Conservation (phyloP, 2,888 invertebrate genomes). For the Chironomus tentans region DNA sequence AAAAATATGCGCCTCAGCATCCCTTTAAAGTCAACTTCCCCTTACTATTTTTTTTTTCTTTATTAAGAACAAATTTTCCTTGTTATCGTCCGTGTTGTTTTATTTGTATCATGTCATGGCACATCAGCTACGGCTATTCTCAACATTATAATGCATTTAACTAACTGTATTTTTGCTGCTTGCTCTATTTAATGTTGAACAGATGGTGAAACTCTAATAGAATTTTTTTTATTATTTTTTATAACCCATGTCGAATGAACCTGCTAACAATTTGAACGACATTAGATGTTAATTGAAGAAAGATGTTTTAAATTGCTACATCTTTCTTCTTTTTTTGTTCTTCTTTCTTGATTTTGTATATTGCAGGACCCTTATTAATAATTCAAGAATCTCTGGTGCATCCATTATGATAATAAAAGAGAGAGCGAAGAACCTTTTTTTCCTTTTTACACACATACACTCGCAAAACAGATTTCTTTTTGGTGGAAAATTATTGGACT, state of each 20-base stretch:
- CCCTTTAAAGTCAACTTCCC: too few relatives aligned
- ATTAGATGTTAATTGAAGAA: conserved; percentile 23
- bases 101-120: conserved; percentile 4
- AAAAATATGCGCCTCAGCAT: too few relatives aligned
- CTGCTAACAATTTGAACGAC: conserved; percentile 19
- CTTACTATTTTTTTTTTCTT: background rate
- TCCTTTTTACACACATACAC: too few relatives aligned
- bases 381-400: conserved; percentile 23
- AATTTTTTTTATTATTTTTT: conserved; percentile 26
- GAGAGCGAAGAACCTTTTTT: background rate
- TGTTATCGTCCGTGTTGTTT: conserved; percentile 17
- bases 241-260: conserved; percentile 16
- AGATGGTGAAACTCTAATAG: conserved; percentile 24
- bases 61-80: background rate
- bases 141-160: background rate
- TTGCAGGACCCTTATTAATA: conserved; percentile 26
- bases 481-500: background rate
- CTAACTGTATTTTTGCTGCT: background rate
- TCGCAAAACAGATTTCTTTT: too few relatives aligned
- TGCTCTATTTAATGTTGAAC: conserved; percentile 24
- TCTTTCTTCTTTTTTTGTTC: background rate
- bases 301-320: background rate
- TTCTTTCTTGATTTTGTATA: conserved; percentile 15
- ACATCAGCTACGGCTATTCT: background rate
- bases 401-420: conserved; percentile 27